Evolutionary conservation across 2,888 invertebrate genomes (phyloP).

Genomic region (Eudasyphora cyanicolor): DNA sequence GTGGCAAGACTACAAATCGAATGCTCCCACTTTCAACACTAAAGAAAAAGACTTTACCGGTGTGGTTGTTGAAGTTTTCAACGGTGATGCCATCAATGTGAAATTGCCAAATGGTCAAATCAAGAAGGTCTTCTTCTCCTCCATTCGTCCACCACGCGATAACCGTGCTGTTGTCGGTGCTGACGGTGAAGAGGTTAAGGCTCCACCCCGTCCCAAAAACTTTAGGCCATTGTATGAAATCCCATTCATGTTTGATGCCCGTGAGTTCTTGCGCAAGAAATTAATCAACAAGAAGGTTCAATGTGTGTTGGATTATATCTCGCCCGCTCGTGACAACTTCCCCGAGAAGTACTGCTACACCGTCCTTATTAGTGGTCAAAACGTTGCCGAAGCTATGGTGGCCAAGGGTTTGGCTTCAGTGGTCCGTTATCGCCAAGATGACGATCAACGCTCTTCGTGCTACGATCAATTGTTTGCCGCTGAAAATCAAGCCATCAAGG

Average conservation of each 20-base stretch:
- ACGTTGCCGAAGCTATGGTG: conserved; percentile 96
- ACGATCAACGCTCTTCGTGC: conserved; percentile 95
- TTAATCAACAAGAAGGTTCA: conserved; percentile 96
- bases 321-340: conserved; percentile 94
- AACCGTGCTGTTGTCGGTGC: conserved; percentile 83
- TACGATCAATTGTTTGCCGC: conserved; percentile 96
- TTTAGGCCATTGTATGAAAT: conserved; percentile 97
- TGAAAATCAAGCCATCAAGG: conserved; percentile 95
- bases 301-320: conserved; percentile 96
- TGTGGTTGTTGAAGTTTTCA: conserved; percentile 93
- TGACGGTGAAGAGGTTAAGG: conserved; percentile 85
- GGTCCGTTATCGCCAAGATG: conserved; percentile 95
- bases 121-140: conserved; percentile 97
- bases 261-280: conserved; percentile 97
- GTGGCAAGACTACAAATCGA: conserved; percentile 95
- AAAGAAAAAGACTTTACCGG: conserved; percentile 92
- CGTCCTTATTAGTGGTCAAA: conserved; percentile 90
- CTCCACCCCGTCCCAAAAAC: conserved; percentile 86
- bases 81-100: conserved; percentile 95
- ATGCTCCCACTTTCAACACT: conserved; percentile 85
- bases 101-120: conserved; percentile 88
- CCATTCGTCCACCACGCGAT: conserved; percentile 95
- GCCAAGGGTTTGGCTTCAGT: conserved; percentile 95
- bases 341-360: conserved; percentile 98
- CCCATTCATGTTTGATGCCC: conserved; percentile 99